Base-by-base conservation (phyloP, 1,140 invertebrate genomes). In the Cheumatopsyche charites region DNA sequence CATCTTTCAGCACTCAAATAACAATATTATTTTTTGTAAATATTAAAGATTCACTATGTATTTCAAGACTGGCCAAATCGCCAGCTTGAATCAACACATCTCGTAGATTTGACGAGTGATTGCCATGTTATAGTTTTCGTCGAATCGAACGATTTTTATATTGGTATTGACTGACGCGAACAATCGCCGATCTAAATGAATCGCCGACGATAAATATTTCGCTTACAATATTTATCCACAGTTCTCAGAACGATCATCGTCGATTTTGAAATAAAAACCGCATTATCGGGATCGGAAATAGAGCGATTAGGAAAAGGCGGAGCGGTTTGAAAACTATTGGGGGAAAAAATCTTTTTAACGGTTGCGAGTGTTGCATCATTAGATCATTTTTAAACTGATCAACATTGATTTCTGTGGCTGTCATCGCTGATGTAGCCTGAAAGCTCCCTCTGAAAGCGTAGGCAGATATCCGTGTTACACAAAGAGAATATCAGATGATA, bases 371-470 rank as follows among this genome's bases (percentile, higher is more conserved):
- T 66, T 66, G 63, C 63, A 66, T 66, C 63, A 66, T 66, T 66
- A 66, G 63, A 26, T 41, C 63, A 66, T 66, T 66, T 66, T 66
- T 66, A 66, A 66, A 66, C 63, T 19, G 47, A 47, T 66, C 63
- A 66, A 41, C 43, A 26, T 36, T 45, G 63, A 36, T 66, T 66
- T 66, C 63, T 42, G 42, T 66, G 41, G 41, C 63, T 66, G 63
- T 66, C 63, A 66, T 66, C 43, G 63, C n/a, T 66, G 63, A 66
- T 66, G 63, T 66, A 47, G 36, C 63, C 63, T 66, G 63, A 66
- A 66, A 66, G 63, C 63, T 66, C 36, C 58, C 26, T 11, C 17
- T 21, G 49, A 21, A 36, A 36, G 21, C 49, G 49, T 55, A 55
- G 7, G 26, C 21, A 43, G 7, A 41, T 66, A 25, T 66, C 42